A percentile compares a stretch with the other conserved stretches of the same genome.
phyloP scores from a whole-genome alignment of 35 echinoderm and acorn worm genomes.

The Hemicentrotus pulcherrimus region DNA sequence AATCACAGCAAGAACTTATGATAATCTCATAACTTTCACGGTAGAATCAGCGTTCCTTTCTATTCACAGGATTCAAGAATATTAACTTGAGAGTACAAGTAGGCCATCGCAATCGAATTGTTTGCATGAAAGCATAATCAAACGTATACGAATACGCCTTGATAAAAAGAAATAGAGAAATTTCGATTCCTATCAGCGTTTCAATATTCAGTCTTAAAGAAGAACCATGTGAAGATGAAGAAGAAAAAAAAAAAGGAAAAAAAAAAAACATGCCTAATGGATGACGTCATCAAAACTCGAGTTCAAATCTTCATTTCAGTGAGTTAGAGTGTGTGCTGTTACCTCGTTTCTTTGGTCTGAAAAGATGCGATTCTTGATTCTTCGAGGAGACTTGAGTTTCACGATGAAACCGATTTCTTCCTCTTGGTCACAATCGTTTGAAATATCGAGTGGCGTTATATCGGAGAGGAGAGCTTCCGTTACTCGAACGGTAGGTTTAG shows the following conservation, averaged over 20 bases:
- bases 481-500: not conserved
- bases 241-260: not conserved
- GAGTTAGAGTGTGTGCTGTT: not conserved
- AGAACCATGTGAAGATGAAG: not conserved
- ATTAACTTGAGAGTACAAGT: too few relatives aligned
- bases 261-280: not conserved
- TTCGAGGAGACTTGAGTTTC: not conserved
- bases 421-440: conserved; percentile 1
- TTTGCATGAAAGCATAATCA: too few relatives aligned
- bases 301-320: not conserved
- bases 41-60: too few relatives aligned
- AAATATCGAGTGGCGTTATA: not conserved
- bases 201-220: too few relatives aligned
- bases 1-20: too few relatives aligned
- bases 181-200: too few relatives aligned
- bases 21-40: too few relatives aligned
- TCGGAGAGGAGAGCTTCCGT: not conserved
- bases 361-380: not conserved
- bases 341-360: not conserved
- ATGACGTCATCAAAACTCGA: not conserved
- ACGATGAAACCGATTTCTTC: not conserved
- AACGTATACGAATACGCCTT: too few relatives aligned
- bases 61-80: too few relatives aligned
- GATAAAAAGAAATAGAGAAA: too few relatives aligned
- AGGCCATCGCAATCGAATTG: too few relatives aligned